Percentiles rank a stretch among this genome's conserved stretches.
Conservation (phyloP, 2,797 vertebrate species). For the Sebastiscus albofasciatus region DNA sequence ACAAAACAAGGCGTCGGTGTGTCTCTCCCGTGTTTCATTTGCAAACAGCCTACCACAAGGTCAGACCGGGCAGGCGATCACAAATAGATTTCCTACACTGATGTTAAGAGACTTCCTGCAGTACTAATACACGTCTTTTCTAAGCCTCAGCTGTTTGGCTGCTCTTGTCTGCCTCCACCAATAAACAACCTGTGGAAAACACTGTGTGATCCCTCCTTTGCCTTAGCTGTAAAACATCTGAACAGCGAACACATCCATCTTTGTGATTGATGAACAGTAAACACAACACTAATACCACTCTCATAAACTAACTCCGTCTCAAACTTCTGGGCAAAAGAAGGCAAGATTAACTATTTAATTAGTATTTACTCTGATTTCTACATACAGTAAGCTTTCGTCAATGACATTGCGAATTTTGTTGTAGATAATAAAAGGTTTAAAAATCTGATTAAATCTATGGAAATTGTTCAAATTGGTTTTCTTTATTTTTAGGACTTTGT, state of each 20-base stretch:
- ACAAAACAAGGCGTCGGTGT: neutral
- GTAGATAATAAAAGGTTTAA: neutral
- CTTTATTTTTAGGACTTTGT: neutral
- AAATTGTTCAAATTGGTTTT: neutral
- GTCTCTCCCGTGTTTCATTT: constrained; percentile 1
- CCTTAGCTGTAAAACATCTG: neutral
- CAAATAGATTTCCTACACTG: constrained; percentile 27
- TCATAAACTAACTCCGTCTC: neutral
- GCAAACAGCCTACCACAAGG: neutral
- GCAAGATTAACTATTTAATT: neutral
- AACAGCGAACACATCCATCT: neutral
- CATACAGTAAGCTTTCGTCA: neutral
- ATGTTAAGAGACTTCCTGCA: constrained; percentile 5
- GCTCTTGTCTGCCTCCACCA: neutral
- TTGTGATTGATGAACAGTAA: neutral
- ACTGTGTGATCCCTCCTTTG: neutral
- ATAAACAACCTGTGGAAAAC: constrained; percentile 16
- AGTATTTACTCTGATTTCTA: neutral
- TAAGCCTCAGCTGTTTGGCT: neutral
- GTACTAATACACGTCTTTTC: neutral
- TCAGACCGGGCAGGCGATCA: neutral
- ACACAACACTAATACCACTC: neutral
- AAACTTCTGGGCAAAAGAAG: neutral
- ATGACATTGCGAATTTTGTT: neutral
- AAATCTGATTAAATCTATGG: neutral